A percentile compares a stretch with the other conserved stretches of the same genome.
phyloP scores from a whole-genome alignment of 2,113 vertebrate species.

The Triplophysa rosa region DNA sequence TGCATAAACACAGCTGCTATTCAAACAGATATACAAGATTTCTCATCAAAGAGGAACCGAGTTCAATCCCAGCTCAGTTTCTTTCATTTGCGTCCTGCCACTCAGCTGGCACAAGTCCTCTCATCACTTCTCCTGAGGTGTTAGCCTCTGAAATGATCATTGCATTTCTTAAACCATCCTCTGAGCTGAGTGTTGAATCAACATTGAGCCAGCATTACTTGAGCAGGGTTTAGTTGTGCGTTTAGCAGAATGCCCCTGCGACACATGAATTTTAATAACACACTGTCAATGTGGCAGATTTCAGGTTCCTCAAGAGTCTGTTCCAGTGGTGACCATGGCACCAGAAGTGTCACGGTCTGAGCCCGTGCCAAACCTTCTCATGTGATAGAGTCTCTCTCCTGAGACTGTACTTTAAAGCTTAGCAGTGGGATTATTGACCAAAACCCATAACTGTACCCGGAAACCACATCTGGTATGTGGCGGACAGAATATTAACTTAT shows the following conservation, averaged over 20 bases:
- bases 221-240: conserved; percentile 42
- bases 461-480: conserved; percentile 4
- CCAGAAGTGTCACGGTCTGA: conserved; percentile 16
- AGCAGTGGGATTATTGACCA: conserved; percentile 22
- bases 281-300: conserved; percentile 25
- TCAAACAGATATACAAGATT: background rate
- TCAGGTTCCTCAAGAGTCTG: conserved; percentile 32
- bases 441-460: background rate
- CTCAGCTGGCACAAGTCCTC: conserved; percentile 19
- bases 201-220: conserved; percentile 48
- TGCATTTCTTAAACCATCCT: conserved; percentile 34
- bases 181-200: conserved; percentile 45
- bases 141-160: conserved; percentile 19
- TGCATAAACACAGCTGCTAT: conserved; percentile 13
- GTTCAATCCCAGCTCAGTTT: background rate
- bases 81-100: conserved; percentile 7
- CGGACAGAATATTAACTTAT: background rate
- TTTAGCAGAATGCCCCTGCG: conserved; percentile 48
- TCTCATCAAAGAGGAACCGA: background rate
- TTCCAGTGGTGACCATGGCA: background rate
- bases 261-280: conserved; percentile 57
- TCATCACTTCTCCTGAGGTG: conserved; percentile 26
- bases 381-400: conserved; percentile 26
- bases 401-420: conserved; percentile 29
- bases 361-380: conserved; percentile 26